phyloP scores from a whole-genome alignment of 2,113 vertebrate species.

The Columba livia region DNA sequence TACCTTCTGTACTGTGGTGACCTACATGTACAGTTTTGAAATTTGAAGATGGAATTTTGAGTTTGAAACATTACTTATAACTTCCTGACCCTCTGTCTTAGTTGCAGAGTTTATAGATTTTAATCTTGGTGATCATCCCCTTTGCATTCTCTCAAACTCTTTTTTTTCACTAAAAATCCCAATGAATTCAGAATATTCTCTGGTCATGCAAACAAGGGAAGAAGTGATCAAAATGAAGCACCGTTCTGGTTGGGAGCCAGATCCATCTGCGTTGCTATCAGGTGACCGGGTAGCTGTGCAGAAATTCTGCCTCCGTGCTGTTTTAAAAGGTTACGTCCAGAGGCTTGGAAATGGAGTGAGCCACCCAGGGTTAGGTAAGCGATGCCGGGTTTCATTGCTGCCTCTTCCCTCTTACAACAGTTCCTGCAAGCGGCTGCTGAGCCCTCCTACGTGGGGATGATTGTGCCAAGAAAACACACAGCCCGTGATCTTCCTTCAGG shows the following conservation, averaged over 20 bases:
- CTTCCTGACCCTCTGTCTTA: not conserved
- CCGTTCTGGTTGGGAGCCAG: not conserved
- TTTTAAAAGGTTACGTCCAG: not conserved
- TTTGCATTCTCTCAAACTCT: not conserved
- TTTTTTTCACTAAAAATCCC: not conserved
- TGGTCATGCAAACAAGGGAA: not conserved
- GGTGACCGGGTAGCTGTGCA: not conserved
- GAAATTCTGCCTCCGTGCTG: not conserved
- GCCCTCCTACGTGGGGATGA: not conserved
- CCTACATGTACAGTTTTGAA: not conserved
- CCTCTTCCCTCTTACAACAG: not conserved
- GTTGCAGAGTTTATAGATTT: not conserved
- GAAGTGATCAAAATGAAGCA: not conserved
- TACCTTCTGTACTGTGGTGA: not conserved
- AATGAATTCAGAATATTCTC: not conserved
- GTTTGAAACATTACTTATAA: not conserved
- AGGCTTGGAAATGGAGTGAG: not conserved
- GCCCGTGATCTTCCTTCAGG: not conserved
- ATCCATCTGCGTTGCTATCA: not conserved
- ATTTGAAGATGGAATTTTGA: not conserved
- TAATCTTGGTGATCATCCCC: not conserved
- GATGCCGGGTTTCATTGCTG: not conserved
- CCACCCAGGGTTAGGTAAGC: not conserved
- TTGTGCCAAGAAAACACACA: not conserved
- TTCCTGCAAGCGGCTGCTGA: conserved; percentile 2